Evolutionary conservation across 2,797 vertebrate genomes (phyloP).

Genomic region (Catamblyrhynchus diadema): DNA sequence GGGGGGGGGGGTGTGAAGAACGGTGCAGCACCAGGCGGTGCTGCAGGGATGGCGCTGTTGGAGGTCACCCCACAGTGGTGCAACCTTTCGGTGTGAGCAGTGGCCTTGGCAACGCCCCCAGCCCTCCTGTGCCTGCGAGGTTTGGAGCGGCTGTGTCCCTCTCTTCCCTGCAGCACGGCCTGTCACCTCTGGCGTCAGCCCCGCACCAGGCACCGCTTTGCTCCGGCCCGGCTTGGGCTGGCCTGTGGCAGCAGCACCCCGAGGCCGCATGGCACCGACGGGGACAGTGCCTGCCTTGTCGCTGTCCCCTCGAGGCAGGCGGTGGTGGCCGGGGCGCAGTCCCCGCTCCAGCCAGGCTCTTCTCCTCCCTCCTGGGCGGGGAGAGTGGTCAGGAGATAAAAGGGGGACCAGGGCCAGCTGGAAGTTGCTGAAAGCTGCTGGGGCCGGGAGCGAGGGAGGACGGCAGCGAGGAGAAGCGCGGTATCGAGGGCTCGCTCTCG

Average conservation of each 20-base stretch:
- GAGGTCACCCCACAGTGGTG: neutral
- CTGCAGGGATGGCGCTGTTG: neutral
- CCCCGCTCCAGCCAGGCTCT: neutral
- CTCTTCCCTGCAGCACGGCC: neutral
- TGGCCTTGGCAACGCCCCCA: neutral
- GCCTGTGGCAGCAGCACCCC: neutral
- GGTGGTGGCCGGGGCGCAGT: accelerated
- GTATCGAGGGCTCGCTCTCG: neutral
- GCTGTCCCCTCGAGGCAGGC: neutral
- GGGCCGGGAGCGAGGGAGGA: neutral
- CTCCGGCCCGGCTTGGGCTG: neutral
- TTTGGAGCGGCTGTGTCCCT: accelerated
- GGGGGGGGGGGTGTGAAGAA: too few species aligned
- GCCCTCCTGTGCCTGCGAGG: neutral
- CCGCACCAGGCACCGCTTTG: slow-evolving; percentile 33
- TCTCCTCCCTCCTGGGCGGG: slow-evolving; percentile 57
- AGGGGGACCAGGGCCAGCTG: neutral
- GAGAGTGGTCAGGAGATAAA: slow-evolving; percentile 47
- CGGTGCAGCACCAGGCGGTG: too few species aligned
- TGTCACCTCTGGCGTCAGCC: neutral
- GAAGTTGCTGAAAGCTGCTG: neutral
- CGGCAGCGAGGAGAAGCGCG: neutral
- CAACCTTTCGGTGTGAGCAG: neutral
- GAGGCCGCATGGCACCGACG: neutral
- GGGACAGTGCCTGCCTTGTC: slow-evolving; percentile 51